phyloP scores from a whole-genome alignment of 2,888 invertebrate species.

The Scaptomyza reducta region DNA sequence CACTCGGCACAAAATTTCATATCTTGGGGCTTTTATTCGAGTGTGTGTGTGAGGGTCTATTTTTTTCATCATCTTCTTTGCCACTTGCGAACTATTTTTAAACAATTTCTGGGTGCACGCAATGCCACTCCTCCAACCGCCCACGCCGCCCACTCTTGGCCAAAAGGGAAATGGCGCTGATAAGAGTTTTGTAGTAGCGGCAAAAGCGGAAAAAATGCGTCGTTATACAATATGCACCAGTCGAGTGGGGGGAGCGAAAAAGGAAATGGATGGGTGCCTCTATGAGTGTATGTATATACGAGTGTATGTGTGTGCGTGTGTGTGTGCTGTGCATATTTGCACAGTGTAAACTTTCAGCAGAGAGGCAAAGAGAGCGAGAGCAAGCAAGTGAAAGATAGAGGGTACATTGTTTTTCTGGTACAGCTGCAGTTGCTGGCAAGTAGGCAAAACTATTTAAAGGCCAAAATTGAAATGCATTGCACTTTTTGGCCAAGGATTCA shows the following conservation, averaged over 20 bases:
- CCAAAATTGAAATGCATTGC: constrained; percentile 53
- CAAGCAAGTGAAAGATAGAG: constrained; percentile 10
- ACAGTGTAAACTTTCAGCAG: constrained; percentile 55
- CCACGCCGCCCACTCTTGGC: constrained; percentile 45
- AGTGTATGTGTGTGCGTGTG: constrained; percentile 15
- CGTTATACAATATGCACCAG: constrained; percentile 62
- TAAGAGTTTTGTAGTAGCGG: constrained; percentile 62
- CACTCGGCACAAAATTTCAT: constrained; percentile 59
- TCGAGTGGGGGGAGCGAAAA: constrained; percentile 30
- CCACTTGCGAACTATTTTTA: constrained; percentile 66
- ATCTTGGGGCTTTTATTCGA: constrained; percentile 51
- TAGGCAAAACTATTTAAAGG: constrained; percentile 67
- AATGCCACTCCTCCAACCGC: constrained; percentile 23
- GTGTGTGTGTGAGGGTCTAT: constrained; percentile 20
- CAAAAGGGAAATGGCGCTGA: constrained; percentile 69
- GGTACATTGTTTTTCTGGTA: constrained; percentile 47
- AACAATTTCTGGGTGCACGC: constrained; percentile 64
- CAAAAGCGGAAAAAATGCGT: constrained; percentile 53
- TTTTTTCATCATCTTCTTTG: constrained; percentile 55
- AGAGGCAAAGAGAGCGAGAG: constrained; percentile 2
- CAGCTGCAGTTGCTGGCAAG: constrained; percentile 40
- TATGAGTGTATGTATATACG: constrained; percentile 9
- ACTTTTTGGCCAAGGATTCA: constrained; percentile 55
- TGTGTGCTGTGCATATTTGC: constrained; percentile 55
- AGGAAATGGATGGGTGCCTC: constrained; percentile 45